phyloP scores from a whole-genome alignment of 2,113 vertebrate species.

The Brachypodius melanocephalos region DNA sequence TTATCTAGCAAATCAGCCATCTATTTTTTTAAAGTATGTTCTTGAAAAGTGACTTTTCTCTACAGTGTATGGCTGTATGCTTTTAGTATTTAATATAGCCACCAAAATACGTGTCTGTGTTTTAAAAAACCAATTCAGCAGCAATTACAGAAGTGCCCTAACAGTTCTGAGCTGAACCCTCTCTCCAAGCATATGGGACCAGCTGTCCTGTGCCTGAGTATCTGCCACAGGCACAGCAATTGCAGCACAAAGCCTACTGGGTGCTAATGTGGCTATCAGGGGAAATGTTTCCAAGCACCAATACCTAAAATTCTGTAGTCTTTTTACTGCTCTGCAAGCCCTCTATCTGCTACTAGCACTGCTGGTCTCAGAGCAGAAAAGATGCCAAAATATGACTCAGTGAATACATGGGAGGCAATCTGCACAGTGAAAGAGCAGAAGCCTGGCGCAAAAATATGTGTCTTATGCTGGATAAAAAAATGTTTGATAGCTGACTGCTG shows the following conservation, averaged over 20 bases:
- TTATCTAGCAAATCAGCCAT: background rate
- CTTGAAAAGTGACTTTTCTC: background rate
- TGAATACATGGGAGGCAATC: no score
- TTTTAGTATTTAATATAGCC: background rate
- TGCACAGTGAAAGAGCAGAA: background rate
- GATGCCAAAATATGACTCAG: background rate
- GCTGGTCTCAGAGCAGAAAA: background rate
- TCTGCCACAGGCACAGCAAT: background rate
- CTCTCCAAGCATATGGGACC: background rate
- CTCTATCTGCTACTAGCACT: background rate
- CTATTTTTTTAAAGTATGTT: background rate
- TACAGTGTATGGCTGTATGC: background rate
- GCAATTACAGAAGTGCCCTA: background rate
- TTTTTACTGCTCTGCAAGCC: background rate
- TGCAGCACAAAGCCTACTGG: background rate
- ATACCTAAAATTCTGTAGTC: background rate
- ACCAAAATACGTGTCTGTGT: background rate
- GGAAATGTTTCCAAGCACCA: background rate
- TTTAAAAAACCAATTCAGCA: background rate
- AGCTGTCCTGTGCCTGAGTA: background rate
- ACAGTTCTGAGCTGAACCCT: background rate
- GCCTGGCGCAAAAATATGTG: background rate
- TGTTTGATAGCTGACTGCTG: accelerated
- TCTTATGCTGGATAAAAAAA: background rate
- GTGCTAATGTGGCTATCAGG: background rate